These are phyloP conservation scores for Trichosurus vulpecula DNA, from an alignment of 2,797 vertebrate species.

Conservation along the genomic window DNA sequence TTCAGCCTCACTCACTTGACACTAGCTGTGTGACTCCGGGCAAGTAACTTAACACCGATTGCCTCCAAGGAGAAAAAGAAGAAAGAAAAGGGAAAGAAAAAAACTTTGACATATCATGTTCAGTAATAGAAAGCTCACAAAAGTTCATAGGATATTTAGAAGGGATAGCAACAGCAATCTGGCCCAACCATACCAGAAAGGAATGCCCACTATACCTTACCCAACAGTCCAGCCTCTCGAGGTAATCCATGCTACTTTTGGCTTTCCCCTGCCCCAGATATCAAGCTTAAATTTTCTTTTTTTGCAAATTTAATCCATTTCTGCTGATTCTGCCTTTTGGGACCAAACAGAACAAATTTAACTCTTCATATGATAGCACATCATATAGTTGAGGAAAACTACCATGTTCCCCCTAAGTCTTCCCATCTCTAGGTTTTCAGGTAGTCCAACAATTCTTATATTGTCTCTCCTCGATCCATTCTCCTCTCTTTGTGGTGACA, in stretches of 20 bases:
- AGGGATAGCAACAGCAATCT: background rate
- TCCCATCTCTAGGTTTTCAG: background rate
- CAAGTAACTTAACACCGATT: background rate
- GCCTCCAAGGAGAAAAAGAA: background rate
- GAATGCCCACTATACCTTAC: background rate
- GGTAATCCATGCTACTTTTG: background rate
- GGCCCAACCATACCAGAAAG: background rate
- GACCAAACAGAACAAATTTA: background rate
- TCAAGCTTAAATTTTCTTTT: background rate
- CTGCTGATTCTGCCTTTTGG: background rate
- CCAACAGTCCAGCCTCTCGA: background rate
- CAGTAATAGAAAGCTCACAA: background rate
- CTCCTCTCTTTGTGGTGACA: no score
- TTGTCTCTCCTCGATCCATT: no score
- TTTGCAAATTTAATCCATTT: background rate
- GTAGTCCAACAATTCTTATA: no score
- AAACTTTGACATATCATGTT: background rate
- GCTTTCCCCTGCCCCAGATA: background rate
- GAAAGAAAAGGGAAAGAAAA: no score
- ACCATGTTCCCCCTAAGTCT: background rate
- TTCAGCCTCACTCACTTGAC: background rate
- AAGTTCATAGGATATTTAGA: background rate
- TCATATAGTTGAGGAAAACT: background rate
- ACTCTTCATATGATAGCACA: background rate
- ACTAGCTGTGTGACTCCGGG: background rate